These are phyloP conservation scores for Procambarus virginalis DNA, from an alignment of 1,140 invertebrate genomes.

Conservation along the genomic window DNA sequence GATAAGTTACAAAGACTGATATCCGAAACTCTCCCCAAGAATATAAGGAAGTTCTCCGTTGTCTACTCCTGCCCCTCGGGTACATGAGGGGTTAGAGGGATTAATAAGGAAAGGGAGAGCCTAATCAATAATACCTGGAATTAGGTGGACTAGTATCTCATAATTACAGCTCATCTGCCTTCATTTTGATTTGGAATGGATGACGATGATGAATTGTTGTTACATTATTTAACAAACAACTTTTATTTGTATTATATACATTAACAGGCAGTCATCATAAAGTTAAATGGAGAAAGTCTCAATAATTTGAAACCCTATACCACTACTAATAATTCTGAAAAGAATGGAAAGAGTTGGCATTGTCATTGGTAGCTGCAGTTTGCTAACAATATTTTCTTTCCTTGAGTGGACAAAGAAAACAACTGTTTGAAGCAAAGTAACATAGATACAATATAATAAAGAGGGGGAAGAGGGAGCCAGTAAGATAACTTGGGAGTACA, in stretches of 20 bases:
- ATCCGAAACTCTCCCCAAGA: slow-evolving; percentile 17
- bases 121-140: slow-evolving; percentile 67
- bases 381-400: slow-evolving; percentile 67
- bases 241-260: slow-evolving; percentile 68
- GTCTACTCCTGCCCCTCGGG: slow-evolving; percentile 46
- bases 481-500: slow-evolving; percentile 68
- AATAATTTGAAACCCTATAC: slow-evolving; percentile 67
- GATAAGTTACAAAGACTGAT: slow-evolving; percentile 49
- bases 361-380: slow-evolving; percentile 68
- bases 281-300: slow-evolving; percentile 66
- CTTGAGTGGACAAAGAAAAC: slow-evolving; percentile 64
- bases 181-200: slow-evolving; percentile 68
- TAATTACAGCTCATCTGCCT: slow-evolving; percentile 67
- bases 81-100: slow-evolving; percentile 54
- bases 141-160: slow-evolving; percentile 63
- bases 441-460: slow-evolving; percentile 68
- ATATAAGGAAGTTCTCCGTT: slow-evolving; percentile 30
- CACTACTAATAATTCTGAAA: slow-evolving; percentile 64
- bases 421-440: slow-evolving; percentile 66
- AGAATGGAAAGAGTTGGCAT: slow-evolving; percentile 68
- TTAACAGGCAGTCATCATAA: slow-evolving; percentile 66
- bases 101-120: slow-evolving; percentile 61
- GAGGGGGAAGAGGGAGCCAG: slow-evolving; percentile 66
- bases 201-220: slow-evolving; percentile 66
- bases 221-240: slow-evolving; percentile 65